These are phyloP conservation scores for Anagyrus pseudococci DNA, from an alignment of 2,888 invertebrate genomes.

Conservation along the genomic window DNA sequence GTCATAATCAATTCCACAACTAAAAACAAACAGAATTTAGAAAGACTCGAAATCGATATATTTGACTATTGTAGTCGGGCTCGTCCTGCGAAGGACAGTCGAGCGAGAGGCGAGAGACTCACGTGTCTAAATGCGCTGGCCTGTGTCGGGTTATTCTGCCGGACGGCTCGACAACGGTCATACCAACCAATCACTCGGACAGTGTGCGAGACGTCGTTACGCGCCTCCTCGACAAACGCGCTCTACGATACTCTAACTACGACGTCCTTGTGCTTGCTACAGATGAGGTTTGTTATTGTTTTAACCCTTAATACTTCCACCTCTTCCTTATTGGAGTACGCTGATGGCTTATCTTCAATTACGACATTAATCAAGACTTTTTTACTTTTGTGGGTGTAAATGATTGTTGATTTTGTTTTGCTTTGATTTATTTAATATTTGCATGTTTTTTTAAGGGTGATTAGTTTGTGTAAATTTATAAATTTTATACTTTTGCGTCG, in stretches of 20 bases:
- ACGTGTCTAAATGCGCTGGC: slow-evolving; percentile 57
- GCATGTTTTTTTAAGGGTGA: neutral
- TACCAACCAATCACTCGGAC: slow-evolving; percentile 79
- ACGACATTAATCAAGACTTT: too few species aligned
- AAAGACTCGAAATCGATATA: slow-evolving; percentile 34
- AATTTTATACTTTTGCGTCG: too few species aligned
- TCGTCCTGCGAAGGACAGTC: slow-evolving; percentile 60
- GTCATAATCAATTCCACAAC: slow-evolving; percentile 5
- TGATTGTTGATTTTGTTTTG: slow-evolving; percentile 1
- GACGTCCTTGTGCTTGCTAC: slow-evolving; percentile 75
- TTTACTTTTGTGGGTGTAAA: too few species aligned
- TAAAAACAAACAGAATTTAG: slow-evolving; percentile 12
- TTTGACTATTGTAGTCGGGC: slow-evolving; percentile 58
- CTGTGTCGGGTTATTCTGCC: slow-evolving; percentile 87
- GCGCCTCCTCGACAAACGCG: slow-evolving; percentile 82
- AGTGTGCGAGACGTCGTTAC: slow-evolving; percentile 81
- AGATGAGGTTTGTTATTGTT: slow-evolving; percentile 58
- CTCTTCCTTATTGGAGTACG: slow-evolving; percentile 1
- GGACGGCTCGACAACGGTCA: slow-evolving; percentile 92
- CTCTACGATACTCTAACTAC: slow-evolving; percentile 79
- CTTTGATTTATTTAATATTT: neutral
- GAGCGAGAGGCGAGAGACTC: slow-evolving; percentile 59
- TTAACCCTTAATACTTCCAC: slow-evolving; percentile 15
- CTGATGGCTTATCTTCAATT: too few species aligned
- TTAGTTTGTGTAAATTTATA: too few species aligned